Conservation (phyloP, 2,797 vertebrate genomes). For the Trichosurus vulpecula region DNA sequence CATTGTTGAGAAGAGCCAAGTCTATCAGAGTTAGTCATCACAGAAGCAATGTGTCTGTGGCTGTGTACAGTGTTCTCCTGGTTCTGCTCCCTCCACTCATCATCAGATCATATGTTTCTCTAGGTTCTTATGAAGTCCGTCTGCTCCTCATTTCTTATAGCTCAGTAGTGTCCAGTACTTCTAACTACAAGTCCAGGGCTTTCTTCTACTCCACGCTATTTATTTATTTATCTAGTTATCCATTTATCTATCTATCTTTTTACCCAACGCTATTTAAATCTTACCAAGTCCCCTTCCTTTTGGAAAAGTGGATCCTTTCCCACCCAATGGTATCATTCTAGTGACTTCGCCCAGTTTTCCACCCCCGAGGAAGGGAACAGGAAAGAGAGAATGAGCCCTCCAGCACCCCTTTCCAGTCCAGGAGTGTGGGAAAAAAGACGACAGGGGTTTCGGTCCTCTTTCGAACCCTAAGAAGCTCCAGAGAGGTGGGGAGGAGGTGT, state of each 20-base stretch:
- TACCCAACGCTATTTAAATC: not conserved
- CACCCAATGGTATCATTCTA: not conserved
- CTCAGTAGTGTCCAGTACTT: not conserved
- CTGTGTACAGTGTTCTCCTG: too few relatives aligned
- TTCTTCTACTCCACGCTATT: not conserved
- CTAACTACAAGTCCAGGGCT: not conserved
- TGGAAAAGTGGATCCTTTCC: not conserved
- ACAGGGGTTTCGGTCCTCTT: not conserved
- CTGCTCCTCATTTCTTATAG: too few relatives aligned
- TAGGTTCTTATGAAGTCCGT: too few relatives aligned
- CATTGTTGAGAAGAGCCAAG: too few relatives aligned
- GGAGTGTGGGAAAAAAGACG: not conserved
- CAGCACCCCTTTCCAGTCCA: not conserved
- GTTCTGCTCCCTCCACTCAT: too few relatives aligned
- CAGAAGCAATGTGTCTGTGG: too few relatives aligned
- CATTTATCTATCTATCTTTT: not conserved
- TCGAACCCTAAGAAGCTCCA: not conserved
- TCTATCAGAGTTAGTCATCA: too few relatives aligned
- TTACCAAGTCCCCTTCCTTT: not conserved
- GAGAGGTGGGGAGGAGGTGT: not conserved
- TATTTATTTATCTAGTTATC: not conserved
- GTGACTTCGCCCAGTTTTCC: not conserved
- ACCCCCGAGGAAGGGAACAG: not conserved
- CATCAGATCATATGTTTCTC: too few relatives aligned
- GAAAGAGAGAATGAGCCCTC: not conserved